Percentiles rank a stretch among this genome's conserved stretches.
These are phyloP conservation scores for Danio rerio DNA, from an alignment of 2,113 vertebrate genomes.

Conservation along the genomic window GRCz12tu NC_133184.1:12585001-12585500, in stretches of 20 bases:
- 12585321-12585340: background rate
- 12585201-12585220: conserved; percentile 72
- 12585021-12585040: background rate
- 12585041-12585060: background rate
- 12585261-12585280: background rate
- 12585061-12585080: background rate
- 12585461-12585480: background rate
- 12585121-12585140: conserved; percentile 69
- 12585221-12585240: conserved; percentile 70
- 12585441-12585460: background rate
- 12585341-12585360: background rate
- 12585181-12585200: conserved; percentile 70
- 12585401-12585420: background rate
- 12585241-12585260: background rate
- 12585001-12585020: background rate
- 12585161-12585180: conserved; percentile 60
- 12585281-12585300: background rate
- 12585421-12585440: background rate
- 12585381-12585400: too few species aligned
- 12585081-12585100: conserved; percentile 1
- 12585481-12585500: too few species aligned
- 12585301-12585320: background rate
- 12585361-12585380: too few species aligned
- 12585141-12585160: conserved; percentile 65
- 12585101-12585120: conserved; percentile 66